phyloP scores from a whole-genome alignment of 2,113 vertebrate species.

The zebrafish (Danio rerio) region DNA sequence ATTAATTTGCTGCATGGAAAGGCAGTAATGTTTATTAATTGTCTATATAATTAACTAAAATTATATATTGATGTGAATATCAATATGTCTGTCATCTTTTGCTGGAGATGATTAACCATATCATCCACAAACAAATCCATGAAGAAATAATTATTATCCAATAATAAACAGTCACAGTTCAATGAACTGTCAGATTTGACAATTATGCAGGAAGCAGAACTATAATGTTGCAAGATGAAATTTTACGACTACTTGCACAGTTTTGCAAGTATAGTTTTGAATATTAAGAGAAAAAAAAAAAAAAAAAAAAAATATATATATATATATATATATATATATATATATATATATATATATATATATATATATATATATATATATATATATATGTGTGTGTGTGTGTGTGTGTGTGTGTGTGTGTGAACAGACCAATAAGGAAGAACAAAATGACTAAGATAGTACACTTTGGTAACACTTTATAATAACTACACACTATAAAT shows the following conservation, averaged over 20 bases:
- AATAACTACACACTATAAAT: no score
- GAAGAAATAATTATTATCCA: not conserved
- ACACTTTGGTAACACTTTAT: no score
- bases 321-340: no score
- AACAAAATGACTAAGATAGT: no score
- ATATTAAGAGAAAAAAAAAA: no score
- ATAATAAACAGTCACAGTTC: not conserved
- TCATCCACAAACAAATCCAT: not conserved
- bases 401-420: no score
- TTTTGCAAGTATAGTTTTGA: not conserved
- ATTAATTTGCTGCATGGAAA: constrained; percentile 15
- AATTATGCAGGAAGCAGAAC: not conserved
- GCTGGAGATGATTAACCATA: constrained; percentile 1
- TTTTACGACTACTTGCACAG: not conserved
- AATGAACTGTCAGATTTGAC: not conserved
- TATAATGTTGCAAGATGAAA: not conserved
- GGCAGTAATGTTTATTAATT: constrained; percentile 2
- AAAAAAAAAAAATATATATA: no score
- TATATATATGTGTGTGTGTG: no score
- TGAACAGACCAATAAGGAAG: no score
- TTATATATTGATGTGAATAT: constrained; percentile 3
- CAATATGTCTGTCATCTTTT: constrained; percentile 12
- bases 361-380: no score
- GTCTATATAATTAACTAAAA: constrained; percentile 22
- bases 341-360: no score